A percentile compares a stretch with the other conserved stretches of the same genome.
phyloP scores from a whole-genome alignment of 2,113 vertebrate genomes.

The Butorides virescens region DNA sequence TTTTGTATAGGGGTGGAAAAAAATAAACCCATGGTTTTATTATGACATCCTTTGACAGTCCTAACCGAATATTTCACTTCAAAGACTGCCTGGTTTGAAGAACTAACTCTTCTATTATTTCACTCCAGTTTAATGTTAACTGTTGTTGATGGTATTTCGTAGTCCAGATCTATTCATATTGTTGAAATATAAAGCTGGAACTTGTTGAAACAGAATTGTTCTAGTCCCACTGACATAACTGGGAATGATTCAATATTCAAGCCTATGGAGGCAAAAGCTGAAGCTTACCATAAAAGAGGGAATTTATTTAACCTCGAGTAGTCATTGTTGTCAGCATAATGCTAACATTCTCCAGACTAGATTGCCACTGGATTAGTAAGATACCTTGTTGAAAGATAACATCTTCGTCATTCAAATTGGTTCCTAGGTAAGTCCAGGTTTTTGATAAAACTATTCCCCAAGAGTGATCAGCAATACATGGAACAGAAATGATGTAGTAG shows the following conservation, averaged over 20 bases:
- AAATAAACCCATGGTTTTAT: conserved; percentile 68
- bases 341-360: conserved; percentile 73
- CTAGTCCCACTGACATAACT: conserved; percentile 56
- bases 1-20: conserved; percentile 61
- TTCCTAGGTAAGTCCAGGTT: conserved; percentile 52
- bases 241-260: conserved; percentile 52
- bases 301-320: conserved; percentile 66
- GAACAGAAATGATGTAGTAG: conserved; percentile 45
- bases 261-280: conserved; percentile 40
- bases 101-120: conserved; percentile 67
- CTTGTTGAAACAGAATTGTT: conserved; percentile 45
- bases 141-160: conserved; percentile 66
- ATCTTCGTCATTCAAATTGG: conserved; percentile 48
- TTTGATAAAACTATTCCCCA: conserved; percentile 57
- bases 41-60: conserved; percentile 67
- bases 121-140: conserved; percentile 67
- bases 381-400: conserved; percentile 54
- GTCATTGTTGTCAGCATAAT: conserved; percentile 61
- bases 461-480: conserved; percentile 40
- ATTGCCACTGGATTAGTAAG: conserved; percentile 51
- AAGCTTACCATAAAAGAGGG: conserved; percentile 61
- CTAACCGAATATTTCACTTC: conserved; percentile 70
- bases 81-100: conserved; percentile 65
- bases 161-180: conserved; percentile 58
- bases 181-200: conserved; percentile 57